These are phyloP conservation scores for Caenorhabditis sp. DNA, from an alignment of 2,888 invertebrate species.

Conservation along the genomic window DNA sequence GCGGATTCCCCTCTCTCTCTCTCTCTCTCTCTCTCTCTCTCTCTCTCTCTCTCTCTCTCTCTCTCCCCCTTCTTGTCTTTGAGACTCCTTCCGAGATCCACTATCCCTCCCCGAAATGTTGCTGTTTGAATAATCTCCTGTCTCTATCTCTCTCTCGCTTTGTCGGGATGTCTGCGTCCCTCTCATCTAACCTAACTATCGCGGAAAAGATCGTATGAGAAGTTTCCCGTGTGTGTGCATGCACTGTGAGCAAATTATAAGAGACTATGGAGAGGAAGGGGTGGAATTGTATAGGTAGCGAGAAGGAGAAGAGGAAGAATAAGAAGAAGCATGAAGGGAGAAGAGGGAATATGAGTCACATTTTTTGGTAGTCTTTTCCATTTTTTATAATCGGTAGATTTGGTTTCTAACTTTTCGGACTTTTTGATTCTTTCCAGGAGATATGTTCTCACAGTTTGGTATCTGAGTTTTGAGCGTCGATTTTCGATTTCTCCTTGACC, in stretches of 20 bases:
- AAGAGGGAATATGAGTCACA: not conserved
- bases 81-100: not conserved
- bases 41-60: too few relatives aligned
- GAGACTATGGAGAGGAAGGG: not conserved
- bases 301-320: not conserved
- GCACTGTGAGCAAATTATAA: constrained; percentile 56
- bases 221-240: constrained; percentile 23
- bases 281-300: constrained; percentile 12
- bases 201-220: too few relatives aligned
- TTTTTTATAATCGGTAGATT: too few relatives aligned
- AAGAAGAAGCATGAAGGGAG: too few relatives aligned
- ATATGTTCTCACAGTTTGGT: too few relatives aligned
- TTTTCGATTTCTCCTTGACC: too few relatives aligned
- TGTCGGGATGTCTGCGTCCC: not conserved
- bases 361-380: too few relatives aligned
- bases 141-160: not conserved
- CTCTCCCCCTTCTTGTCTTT: not conserved
- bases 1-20: constrained; percentile 5
- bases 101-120: too few relatives aligned
- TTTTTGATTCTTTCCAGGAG: too few relatives aligned
- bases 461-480: too few relatives aligned
- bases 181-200: not conserved
- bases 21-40: too few relatives aligned
- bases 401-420: too few relatives aligned
- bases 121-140: constrained; percentile 37